Evolutionary conservation across 2,797 vertebrate genomes (phyloP).

Genomic region (Lepilemur ruficaudatus): DNA sequence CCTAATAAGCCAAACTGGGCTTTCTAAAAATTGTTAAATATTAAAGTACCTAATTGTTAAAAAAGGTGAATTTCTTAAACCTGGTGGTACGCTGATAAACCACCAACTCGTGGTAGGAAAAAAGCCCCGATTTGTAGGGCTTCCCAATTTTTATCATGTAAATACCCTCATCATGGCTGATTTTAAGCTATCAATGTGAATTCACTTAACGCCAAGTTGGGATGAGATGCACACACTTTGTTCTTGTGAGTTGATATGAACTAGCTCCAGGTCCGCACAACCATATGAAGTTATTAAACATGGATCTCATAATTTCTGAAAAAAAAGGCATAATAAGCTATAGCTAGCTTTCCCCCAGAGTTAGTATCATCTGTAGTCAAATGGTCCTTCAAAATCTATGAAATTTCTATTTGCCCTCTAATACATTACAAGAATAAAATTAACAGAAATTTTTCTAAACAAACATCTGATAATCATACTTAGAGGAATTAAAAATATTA

Average conservation of each 20-base stretch:
- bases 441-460: neutral
- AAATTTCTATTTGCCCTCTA: constrained; percentile 1
- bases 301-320: constrained; percentile 16
- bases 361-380: neutral
- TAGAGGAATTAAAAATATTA: neutral
- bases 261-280: neutral
- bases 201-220: neutral
- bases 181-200: neutral
- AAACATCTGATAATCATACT: neutral
- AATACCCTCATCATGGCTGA: neutral
- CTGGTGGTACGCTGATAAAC: neutral
- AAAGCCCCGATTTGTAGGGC: neutral
- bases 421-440: constrained; percentile 39
- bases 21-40: neutral
- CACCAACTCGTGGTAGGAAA: neutral
- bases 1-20: neutral
- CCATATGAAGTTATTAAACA: constrained; percentile 1
- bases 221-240: neutral
- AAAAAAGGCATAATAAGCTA: neutral
- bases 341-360: neutral
- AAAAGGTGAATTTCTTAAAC: constrained; percentile 20
- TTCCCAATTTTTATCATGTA: constrained; percentile 34
- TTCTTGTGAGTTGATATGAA: neutral
- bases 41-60: constrained; percentile 12
- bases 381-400: neutral